Conservation (phyloP, 2,113 vertebrate genomes). For the Caretta caretta region DNA sequence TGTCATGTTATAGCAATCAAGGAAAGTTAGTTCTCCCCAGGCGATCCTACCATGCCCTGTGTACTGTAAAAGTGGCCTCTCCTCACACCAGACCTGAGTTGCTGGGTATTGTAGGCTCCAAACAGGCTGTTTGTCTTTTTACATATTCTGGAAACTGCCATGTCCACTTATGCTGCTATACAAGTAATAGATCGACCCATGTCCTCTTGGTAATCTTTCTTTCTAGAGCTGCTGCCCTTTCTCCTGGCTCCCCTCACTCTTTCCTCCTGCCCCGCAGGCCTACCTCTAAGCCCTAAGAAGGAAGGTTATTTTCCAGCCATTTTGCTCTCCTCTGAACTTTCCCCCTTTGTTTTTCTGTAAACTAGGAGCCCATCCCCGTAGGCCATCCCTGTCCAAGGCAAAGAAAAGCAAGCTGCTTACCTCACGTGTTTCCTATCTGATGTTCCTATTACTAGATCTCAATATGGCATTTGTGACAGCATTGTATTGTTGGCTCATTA, state of each 20-base stretch:
- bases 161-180: neutral
- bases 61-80: neutral
- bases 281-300: neutral
- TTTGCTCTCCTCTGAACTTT: neutral
- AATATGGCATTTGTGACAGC: rapidly evolving
- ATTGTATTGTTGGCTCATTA: rapidly evolving
- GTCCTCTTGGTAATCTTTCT: neutral
- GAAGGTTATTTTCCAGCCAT: neutral
- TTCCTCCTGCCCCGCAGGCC: neutral
- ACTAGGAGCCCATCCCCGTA: neutral
- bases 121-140: neutral
- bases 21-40: neutral
- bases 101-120: neutral
- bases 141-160: neutral
- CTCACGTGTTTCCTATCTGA: neutral
- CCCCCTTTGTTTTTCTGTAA: neutral
- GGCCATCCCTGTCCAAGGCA: neutral
- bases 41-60: rapidly evolving
- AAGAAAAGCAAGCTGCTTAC: neutral
- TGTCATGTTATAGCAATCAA: neutral
- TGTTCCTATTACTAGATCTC: rapidly evolving
- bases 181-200: rapidly evolving
- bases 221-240: neutral
- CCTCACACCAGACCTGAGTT: neutral
- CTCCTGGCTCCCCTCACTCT: neutral